phyloP scores from a whole-genome alignment of 2,797 vertebrate species.

The Notamacropus eugenii region DNA sequence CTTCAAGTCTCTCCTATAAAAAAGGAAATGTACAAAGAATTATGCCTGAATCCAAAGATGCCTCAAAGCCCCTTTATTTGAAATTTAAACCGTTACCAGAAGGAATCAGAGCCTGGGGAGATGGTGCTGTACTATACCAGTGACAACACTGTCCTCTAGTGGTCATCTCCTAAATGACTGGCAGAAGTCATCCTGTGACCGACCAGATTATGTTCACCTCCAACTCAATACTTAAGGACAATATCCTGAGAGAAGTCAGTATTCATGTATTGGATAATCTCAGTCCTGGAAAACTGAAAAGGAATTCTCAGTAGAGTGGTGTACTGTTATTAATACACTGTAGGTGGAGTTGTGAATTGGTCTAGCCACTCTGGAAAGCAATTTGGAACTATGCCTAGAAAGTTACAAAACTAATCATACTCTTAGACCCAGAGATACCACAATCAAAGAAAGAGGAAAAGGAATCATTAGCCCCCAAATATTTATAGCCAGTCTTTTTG shows the following conservation, averaged over 20 bases:
- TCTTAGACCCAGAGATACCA: not conserved
- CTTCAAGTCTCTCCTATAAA: not conserved
- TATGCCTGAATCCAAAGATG: not conserved
- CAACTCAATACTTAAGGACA: constrained; percentile 13
- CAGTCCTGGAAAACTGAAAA: not conserved
- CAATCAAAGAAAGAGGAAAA: not conserved
- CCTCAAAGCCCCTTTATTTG: not conserved
- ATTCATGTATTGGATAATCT: not conserved
- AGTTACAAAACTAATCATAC: not conserved
- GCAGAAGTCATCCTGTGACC: not conserved
- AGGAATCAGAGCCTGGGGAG: not conserved
- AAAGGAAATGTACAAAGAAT: not conserved
- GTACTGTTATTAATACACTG: not conserved
- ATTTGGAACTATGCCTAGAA: not conserved
- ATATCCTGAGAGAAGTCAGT: not conserved
- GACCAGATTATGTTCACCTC: not conserved
- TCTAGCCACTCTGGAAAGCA: not conserved
- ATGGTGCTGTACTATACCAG: not conserved
- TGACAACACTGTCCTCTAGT: constrained; percentile 78
- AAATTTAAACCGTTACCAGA: constrained; percentile 3
- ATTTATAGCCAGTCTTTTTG: not conserved
- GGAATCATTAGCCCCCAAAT: not conserved
- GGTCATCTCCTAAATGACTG: constrained; percentile 61
- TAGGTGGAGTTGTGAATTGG: not conserved
- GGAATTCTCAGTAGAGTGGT: not conserved